phyloP scores from a whole-genome alignment of 2,113 vertebrate species.

The Pontoporia blainvillei region DNA sequence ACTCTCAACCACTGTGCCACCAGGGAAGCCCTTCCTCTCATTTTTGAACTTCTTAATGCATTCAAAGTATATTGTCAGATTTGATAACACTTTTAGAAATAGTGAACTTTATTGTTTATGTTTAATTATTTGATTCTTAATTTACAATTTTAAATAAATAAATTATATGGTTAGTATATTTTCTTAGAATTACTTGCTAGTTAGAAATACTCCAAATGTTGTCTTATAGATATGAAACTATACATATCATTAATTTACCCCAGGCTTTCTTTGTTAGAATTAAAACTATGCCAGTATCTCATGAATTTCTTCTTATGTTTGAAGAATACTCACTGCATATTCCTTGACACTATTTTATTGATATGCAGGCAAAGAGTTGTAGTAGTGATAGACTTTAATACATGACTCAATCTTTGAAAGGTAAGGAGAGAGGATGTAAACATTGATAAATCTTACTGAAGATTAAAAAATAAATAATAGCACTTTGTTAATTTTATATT shows the following conservation, averaged over 20 bases:
- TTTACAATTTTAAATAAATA: conserved; percentile 7
- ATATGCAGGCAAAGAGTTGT: neutral
- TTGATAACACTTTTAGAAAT: neutral
- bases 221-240: neutral
- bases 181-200: neutral
- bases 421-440: neutral
- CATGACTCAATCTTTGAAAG: neutral
- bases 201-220: neutral
- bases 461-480: neutral
- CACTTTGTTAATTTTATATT: neutral
- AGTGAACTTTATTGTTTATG: neutral
- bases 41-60: conserved; percentile 2
- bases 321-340: neutral
- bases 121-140: conserved; percentile 14
- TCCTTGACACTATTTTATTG: neutral
- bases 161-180: neutral
- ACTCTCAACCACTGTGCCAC: too few species aligned
- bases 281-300: neutral
- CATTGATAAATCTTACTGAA: neutral
- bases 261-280: neutral
- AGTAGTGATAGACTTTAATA: neutral
- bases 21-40: neutral
- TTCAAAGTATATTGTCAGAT: neutral
- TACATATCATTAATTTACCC: neutral
- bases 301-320: neutral